Base-by-base conservation (phyloP, 2,797 vertebrate species). In the Clarias platycephalus region DNA sequence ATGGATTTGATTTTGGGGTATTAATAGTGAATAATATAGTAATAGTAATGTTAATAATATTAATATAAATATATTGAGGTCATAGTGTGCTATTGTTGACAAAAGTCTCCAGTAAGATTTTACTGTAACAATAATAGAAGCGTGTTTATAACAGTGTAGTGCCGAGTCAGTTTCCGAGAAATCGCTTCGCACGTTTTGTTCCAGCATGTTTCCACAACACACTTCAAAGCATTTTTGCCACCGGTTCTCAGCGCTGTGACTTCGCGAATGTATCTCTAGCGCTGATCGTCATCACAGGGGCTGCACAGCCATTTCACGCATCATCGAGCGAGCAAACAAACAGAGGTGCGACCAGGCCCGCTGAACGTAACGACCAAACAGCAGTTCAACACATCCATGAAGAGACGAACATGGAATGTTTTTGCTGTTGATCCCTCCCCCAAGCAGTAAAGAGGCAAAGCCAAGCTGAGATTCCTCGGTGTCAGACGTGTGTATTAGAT, bases 391-490 rank as follows among this genome's bases (percentile, higher is more conserved):
- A 68, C 66, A 60, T 81, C 76, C 31, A 44, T 82, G 72, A 74
- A 81, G 28, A 74, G 66, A 83, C 68, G 79, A 80, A 80, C 64
- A 75, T 53, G 60, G 63, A 81, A 86, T 80, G 86, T 85, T 83
- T 81, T 79, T 44, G 55, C 83, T 72, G 67, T 74, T 20, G 16
- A 10, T 58, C 77, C 86, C 84, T 63, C 81, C 81, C 82, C 68
- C 67, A 80, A 77, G 34, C 68, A 68, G 81, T 81, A 20, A 40
- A 12, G 37, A 64, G 74, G 44, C 57, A 87, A 88, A 88, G 83
- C 84, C 84, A 86, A 88, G 85, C 85, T 84, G 85, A 84, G 84
- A 64, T 81, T 87, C 89, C 86, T 85, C 34, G 57, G 82, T 89
- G 86, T 88, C 89, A 89, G 62, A 66, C 82, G 58, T 87, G 84